Evolutionary conservation across 2,888 invertebrate genomes (phyloP), one percentile per base, ranked within the genome.

Genomic region (Clusia tigrina): DNA sequence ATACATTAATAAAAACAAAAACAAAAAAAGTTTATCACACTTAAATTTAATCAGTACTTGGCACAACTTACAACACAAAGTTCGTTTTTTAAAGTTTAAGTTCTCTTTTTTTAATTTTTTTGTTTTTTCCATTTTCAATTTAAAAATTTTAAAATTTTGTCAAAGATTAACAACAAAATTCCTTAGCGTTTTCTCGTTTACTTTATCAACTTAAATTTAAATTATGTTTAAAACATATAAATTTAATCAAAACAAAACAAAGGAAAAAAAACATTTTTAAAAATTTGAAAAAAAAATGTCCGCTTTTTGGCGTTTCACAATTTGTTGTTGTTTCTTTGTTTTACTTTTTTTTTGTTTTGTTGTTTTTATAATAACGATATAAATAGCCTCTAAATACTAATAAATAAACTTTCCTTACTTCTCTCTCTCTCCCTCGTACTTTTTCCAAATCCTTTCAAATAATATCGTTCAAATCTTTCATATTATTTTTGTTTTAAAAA

Each of bases 11-110:
- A 58, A 18, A 42, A 17, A 25, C 24, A 23, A 22, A 63, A 63
- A 62, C 61, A 75, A 77, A 76, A 78, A 76, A 74, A 79, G 74
- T 76, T 81, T 81, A 83, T 81, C 82, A 83, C 83, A 83, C 82
- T 79, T 80, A 81, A 78, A 78, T 76, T 77, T 75, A 76, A 75
- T 81, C 80, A 81, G 83, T 82, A 82, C 83, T 83, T 83, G 83
- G 83, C 83, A 83, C 83, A 81, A 78, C 80, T 80, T 78, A 78
- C 76, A 77, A 78, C 76, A 77, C 77, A 77, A 77, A 74, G 70
- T 17, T 42, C 42, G 6, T 57, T 42, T 42, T 37, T 57, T 53
- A 53, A 53, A n/a, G 20, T 1, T 56, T 38, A 37, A 15, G n/a
- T 42, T 6, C n/a, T 15, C n/a, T 42, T 42, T 15, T 42, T 6